Base-by-base conservation (phyloP, 2,797 vertebrate genomes). In the Alfaro cultratus region DNA sequence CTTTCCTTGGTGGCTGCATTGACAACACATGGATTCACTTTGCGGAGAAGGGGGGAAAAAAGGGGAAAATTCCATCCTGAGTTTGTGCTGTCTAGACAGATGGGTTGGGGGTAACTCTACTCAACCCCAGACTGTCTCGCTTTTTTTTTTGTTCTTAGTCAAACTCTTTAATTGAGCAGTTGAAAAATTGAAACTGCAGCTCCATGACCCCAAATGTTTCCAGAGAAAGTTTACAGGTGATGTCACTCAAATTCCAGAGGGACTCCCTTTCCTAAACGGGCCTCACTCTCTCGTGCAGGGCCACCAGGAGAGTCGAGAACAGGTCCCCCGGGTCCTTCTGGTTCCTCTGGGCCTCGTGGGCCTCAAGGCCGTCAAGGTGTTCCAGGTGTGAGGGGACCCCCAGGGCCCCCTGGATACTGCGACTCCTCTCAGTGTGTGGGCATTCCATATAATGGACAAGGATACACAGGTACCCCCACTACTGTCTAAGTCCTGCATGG, bases 401-500 rank as follows among this genome's bases (percentile, higher is more conserved):
- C 97, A 12, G 99, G 99, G 79, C 97, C 98, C 87, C 86, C 98
- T 85, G 99, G 99, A 73, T 99, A 99, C 89, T 99, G 99, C 67
- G 99, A 99, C 92, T 99, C 99, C 34, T 99, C 99, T 87, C 97
- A 99, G 93, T 99, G 99, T 91, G 97, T 98, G 87, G 99, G 99
- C 92, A 99, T 99, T 88, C 97, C 98, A 88, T 99, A 99, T 96
- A 99, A 99, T 0, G 99, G 98, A 86, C 98, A 98, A 96, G 98
- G 98, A 95, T 99, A 98, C 90, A 96, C 97, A 98, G 98, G 99
- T 99, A 98, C 39, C 93, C 88, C 43, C 39, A 73, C 23, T 70
- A 76, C 26, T 47, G 41, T 76, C 73, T 86, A 86, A 79, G 70
- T 78, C 41, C 77, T 89, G 93, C 94, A 94, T 94, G 94, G 55